These are phyloP conservation scores for Microcebus griseorufus DNA, from an alignment of 2,113 vertebrate species.

Conservation along the genomic window DNA sequence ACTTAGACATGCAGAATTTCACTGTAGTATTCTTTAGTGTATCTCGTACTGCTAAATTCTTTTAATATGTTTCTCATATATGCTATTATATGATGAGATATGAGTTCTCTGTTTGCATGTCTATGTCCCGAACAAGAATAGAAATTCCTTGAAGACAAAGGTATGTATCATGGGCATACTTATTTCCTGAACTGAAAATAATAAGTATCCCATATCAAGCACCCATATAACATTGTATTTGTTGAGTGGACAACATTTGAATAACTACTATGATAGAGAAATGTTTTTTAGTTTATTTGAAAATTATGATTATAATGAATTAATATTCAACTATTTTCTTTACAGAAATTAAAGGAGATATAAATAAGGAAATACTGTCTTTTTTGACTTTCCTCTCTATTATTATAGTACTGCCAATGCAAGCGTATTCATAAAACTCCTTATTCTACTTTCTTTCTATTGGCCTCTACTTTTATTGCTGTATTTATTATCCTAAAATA, in stretches of 20 bases:
- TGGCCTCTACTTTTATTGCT: background rate
- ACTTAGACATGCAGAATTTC: background rate
- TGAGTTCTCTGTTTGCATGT: background rate
- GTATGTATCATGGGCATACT: background rate
- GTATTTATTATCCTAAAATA: background rate
- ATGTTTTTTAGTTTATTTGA: background rate
- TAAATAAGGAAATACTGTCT: background rate
- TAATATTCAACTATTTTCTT: background rate
- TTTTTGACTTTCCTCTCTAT: background rate
- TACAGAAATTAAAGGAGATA: background rate
- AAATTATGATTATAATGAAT: background rate
- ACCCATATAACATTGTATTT: background rate
- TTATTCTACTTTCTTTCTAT: background rate
- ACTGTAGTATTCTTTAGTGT: background rate
- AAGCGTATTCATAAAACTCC: background rate
- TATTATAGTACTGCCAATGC: background rate
- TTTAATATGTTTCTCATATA: background rate
- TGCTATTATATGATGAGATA: background rate
- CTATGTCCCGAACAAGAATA: background rate
- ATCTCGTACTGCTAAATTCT: background rate
- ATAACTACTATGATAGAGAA: background rate
- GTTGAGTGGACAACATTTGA: background rate
- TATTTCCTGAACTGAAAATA: background rate
- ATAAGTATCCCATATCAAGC: background rate
- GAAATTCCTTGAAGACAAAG: background rate